These are phyloP conservation scores for Crocidura indochinensis DNA, from an alignment of 2,797 vertebrate species.

Conservation along the genomic window DNA sequence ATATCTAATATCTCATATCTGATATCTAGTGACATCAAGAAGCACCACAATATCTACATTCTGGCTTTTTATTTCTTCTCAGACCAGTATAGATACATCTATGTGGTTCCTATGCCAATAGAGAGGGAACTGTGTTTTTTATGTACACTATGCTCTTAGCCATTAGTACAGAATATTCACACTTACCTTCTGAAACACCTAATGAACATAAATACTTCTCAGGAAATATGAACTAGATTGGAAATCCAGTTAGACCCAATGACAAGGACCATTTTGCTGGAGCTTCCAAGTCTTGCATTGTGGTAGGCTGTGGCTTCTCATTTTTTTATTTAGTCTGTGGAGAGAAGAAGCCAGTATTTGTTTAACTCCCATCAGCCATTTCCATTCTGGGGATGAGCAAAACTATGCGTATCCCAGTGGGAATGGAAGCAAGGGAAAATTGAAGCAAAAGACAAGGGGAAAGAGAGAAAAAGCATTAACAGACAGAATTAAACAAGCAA, in stretches of 20 bases:
- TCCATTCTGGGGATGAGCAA: background rate
- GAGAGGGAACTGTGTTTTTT: slow-evolving; percentile 40
- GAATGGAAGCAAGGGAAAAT: background rate
- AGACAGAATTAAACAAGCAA: slow-evolving; percentile 1
- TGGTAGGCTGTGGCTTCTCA: background rate
- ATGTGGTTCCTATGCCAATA: background rate
- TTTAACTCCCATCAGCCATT: background rate
- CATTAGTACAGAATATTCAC: slow-evolving; percentile 15
- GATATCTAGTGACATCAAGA: slow-evolving; percentile 14
- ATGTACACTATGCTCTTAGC: background rate
- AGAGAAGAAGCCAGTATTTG: background rate
- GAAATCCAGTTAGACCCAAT: background rate
- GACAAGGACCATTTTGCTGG: background rate
- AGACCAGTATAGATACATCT: slow-evolving; percentile 39
- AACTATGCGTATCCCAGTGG: background rate
- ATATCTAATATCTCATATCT: slow-evolving; percentile 14
- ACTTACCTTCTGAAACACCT: background rate
- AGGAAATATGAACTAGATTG: slow-evolving; percentile 52
- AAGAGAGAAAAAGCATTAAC: background rate
- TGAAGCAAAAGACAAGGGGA: background rate
- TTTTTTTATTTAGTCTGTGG: slow-evolving; percentile 1
- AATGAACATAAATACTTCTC: slow-evolving; percentile 56
- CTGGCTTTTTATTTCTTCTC: slow-evolving; percentile 49
- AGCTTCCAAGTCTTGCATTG: background rate
- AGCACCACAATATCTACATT: slow-evolving; percentile 19